Base-by-base conservation (phyloP, 2,888 invertebrate species). In the Andrena fulva region DNA sequence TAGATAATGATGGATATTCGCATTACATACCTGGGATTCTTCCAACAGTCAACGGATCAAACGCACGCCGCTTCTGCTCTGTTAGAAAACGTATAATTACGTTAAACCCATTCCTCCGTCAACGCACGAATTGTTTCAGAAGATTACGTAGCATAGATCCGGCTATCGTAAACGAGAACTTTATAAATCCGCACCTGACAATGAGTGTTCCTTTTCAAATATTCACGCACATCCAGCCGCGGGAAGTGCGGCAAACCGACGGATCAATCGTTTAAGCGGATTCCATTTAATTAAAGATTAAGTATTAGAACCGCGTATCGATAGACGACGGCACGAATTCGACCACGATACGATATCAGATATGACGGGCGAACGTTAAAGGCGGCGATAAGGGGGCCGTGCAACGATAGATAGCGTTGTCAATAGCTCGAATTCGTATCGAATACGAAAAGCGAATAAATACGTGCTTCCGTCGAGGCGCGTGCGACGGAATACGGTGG, bases 131-230 rank as follows among this genome's bases (percentile, higher is more conserved):
- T 71, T 71, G 75, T 75, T 82, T 82, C 74, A 63, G 67, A 70
- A 75, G 81, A 82, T 82, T 80, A 80, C 74, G 74, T 59, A 82
- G 82, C 82, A 82, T 75, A 82, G 82, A 80, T 82, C 82, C 80
- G 82, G 75, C 70, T 82, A 59, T 63, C 80, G 70, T 75, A 59
- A 73, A 78, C 68, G 60, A 71, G 31, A 70, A 75, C 70, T 82
- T 75, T n/a, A 74, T 70, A 74, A 66, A 70, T 62, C 60, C 60
- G 59, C 74, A 67, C 80, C 56, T 16, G 42, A 42, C 42, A 0
- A 16, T 16, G 42, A 27, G 12, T 68, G 48, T 71, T 54, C 12
- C 48, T 62, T 79, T 78, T 71, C 33, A 70, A 68, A 71, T 68
- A 72, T 79, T 31, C 54, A 56, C 56, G 56, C 29, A 63, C n/a